Conservation (phyloP, 1,140 invertebrate species). For the Galleria mellonella region DNA sequence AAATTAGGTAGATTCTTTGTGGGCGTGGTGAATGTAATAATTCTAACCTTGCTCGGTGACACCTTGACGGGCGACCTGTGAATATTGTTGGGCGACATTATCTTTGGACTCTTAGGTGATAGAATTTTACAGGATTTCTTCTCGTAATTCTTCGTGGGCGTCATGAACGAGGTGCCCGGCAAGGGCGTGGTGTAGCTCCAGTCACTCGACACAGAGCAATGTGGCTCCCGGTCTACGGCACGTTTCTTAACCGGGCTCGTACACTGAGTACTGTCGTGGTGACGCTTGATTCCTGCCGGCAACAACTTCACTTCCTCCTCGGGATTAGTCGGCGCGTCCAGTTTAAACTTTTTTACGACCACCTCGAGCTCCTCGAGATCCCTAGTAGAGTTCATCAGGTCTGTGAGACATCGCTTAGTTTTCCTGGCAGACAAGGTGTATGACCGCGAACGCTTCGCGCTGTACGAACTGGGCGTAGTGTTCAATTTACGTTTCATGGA, state of each 20-base stretch:
- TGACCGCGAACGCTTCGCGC: conserved; percentile 19
- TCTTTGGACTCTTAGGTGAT: conserved; percentile 32
- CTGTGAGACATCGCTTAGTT: conserved; percentile 48
- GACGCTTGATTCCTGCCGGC: conserved; percentile 30
- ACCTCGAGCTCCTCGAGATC: conserved; percentile 29
- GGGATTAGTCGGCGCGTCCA: conserved; percentile 15
- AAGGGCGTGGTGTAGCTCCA: conserved; percentile 32
- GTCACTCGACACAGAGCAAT: conserved; percentile 8
- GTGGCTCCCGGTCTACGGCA: conserved; percentile 10
- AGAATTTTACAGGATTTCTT: conserved; percentile 30
- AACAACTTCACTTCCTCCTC: conserved; percentile 22
- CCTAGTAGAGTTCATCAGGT: conserved; percentile 35
- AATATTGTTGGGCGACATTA: conserved; percentile 16
- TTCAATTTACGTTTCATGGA: conserved; percentile 56
- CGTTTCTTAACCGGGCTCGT: conserved; percentile 9
- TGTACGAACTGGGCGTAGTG: conserved; percentile 27
- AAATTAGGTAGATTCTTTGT: conserved; percentile 86
- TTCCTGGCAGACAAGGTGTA: conserved; percentile 14
- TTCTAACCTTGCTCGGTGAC: conserved; percentile 34
- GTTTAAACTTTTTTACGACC: conserved; percentile 24
- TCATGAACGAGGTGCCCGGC: conserved; percentile 42
- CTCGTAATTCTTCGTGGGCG: conserved; percentile 51
- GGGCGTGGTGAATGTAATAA: conserved; percentile 74
- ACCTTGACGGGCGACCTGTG: conserved; percentile 24
- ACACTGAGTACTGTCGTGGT: conserved; percentile 3